Conservation (phyloP, 2,113 vertebrate genomes). For the Halcyon senegalensis region DNA sequence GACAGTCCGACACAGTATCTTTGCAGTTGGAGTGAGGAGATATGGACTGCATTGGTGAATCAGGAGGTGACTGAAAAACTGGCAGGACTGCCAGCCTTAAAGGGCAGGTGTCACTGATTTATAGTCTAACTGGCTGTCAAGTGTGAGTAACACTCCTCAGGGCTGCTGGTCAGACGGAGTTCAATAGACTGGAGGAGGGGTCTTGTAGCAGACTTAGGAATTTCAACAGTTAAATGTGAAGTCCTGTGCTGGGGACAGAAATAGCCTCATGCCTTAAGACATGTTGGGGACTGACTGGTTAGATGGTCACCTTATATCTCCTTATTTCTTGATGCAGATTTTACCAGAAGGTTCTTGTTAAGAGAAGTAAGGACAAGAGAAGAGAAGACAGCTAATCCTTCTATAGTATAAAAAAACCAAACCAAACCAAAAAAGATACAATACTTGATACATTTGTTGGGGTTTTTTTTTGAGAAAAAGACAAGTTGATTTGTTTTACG, state of each 20-base stretch:
- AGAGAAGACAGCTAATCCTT: neutral
- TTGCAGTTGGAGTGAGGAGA: neutral
- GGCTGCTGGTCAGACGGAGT: neutral
- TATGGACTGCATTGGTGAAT: rapidly evolving
- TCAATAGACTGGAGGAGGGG: neutral
- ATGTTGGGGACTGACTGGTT: too few species aligned
- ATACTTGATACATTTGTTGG: neutral
- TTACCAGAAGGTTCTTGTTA: rapidly evolving
- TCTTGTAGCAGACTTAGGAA: neutral
- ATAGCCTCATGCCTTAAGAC: neutral
- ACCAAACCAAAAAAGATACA: neutral
- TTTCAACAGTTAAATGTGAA: neutral
- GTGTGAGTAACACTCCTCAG: neutral
- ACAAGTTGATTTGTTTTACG: neutral
- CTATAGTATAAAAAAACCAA: neutral
- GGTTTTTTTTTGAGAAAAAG: neutral
- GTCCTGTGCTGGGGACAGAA: neutral
- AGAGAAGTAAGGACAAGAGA: neutral
- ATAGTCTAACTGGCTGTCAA: neutral
- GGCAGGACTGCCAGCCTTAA: rapidly evolving
- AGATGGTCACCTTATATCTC: rapidly evolving
- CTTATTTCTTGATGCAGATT: neutral
- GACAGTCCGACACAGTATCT: neutral
- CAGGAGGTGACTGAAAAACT: neutral
- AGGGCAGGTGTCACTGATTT: rapidly evolving